Base-by-base conservation (phyloP, 1,140 invertebrate species). In the Eriosoma lanigerum region DNA sequence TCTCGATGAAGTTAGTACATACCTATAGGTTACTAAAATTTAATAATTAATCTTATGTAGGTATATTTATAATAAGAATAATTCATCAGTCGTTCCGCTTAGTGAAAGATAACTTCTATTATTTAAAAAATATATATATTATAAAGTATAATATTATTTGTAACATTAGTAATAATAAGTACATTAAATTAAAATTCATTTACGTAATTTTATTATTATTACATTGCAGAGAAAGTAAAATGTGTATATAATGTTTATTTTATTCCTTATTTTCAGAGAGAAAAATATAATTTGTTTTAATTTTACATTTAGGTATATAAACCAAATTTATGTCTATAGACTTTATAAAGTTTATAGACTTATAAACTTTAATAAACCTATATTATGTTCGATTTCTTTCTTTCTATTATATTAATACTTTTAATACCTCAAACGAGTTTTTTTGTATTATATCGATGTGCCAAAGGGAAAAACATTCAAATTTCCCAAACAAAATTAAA, bases 201-300 rank as follows among this genome's bases (percentile, higher is more conserved):
- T 78, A 60, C 75, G 56, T 32, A 62, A 78, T 62, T 48, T 9
- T 46, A 62, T 62, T 32, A 54, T 56, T 60, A 56, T 60, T 66
- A 21, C 12, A 44, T 26, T 10, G 24, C 4, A 73, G 72, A 76
- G 72, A 76, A 76, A 76, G 72, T 44, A 76, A 19, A 50, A 13
- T 17, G 12, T 48, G 15, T 68, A 15, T 17, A 13, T 26, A 24
- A 26, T 26, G 8, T 26, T 26, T 48, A 68, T 62, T 60, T 26
- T 60, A 26, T 46, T 66, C 12, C n/a, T 66, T 24, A 66, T 21
- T 66, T 44, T 44, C 8, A 66, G n/a, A 46, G 10, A 38, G 5
- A 21, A 66, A 66, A 66, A 1, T 66, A 1, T 46, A 13, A n/a
- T 46, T 66, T 21, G 64, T 24, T 66, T 46, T 12, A 13, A 12